Percentiles rank a stretch among this genome's conserved stretches.
Conservation (phyloP, 2,797 vertebrate species). For the Parotocinclus haroldoi region DNA sequence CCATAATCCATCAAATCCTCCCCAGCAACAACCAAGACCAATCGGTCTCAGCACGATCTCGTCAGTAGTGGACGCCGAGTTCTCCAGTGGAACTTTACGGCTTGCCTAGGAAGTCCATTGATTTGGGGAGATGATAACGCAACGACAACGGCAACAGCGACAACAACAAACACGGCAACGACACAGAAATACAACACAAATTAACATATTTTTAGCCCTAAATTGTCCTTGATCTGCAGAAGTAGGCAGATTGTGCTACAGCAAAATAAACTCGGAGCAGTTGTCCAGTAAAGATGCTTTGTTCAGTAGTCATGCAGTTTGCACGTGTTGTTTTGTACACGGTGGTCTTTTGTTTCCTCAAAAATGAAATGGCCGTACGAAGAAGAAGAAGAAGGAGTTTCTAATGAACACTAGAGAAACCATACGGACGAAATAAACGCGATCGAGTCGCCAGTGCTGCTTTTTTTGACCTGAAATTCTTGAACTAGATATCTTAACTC, state of each 20-base stretch:
- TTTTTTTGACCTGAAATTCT: constrained; percentile 38
- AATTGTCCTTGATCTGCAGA: constrained; percentile 9
- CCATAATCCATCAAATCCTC: not conserved
- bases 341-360: constrained; percentile 11
- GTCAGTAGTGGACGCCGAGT: constrained; percentile 21
- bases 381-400: constrained; percentile 18
- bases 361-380: constrained; percentile 50
- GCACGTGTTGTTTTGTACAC: constrained; percentile 52
- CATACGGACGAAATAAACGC: constrained; percentile 19
- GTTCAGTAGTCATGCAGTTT: constrained; percentile 70
- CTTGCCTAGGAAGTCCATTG: constrained; percentile 36
- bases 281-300: constrained; percentile 50
- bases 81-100: not conserved
- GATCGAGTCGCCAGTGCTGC: constrained; percentile 49
- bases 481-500: constrained; percentile 52
- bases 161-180: too few relatives aligned
- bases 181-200: constrained; percentile 65
- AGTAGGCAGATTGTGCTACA: constrained; percentile 65
- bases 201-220: constrained; percentile 16
- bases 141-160: constrained; percentile 60
- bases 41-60: constrained; percentile 33
- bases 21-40: not conserved
- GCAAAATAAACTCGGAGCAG: constrained; percentile 62
- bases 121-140: constrained; percentile 60
- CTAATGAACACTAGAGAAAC: constrained; percentile 34